Conservation (phyloP, 1,140 invertebrate genomes). For the Temnothorax nylanderi region DNA sequence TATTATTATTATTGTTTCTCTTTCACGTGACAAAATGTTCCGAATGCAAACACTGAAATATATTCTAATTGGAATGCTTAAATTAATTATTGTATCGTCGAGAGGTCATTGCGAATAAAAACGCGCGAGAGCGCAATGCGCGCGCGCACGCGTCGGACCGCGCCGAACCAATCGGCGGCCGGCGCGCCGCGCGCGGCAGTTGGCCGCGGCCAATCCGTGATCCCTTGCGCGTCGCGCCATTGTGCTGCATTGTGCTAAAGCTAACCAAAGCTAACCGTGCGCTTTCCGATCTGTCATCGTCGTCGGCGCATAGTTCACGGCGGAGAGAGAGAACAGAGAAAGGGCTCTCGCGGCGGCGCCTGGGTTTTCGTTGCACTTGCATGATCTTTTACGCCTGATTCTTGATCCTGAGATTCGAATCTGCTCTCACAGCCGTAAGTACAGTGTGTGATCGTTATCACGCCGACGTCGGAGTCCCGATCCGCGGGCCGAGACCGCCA, state of each 20-base stretch:
- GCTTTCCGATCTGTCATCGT: conserved; percentile 56
- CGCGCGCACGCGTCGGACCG: too few species aligned
- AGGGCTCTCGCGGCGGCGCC: conserved; percentile 67
- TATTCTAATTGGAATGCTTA: too few species aligned
- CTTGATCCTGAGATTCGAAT: conserved; percentile 48
- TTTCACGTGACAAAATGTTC: too few species aligned
- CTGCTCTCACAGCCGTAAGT: conserved; percentile 74
- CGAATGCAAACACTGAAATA: too few species aligned
- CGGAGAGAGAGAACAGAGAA: conserved; percentile 63
- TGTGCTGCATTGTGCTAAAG: conserved; percentile 9
- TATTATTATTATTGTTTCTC: too few species aligned
- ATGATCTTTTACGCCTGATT: conserved; percentile 76
- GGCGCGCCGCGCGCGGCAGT: background rate
- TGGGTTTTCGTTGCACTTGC: conserved; percentile 68
- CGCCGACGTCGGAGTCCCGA: background rate
- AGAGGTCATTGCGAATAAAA: too few species aligned
- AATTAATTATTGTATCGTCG: too few species aligned
- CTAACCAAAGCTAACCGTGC: too few species aligned
- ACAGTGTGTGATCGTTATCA: conserved; percentile 10
- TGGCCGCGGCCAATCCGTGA: conserved; percentile 63
- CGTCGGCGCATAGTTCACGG: conserved; percentile 51
- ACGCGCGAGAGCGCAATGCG: too few species aligned
- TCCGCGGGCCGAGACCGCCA: background rate
- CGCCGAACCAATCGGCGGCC: too few species aligned
- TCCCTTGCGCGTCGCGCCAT: conserved; percentile 65